Evolutionary conservation across 2,797 vertebrate genomes (phyloP), one percentile per base, ranked within the genome.

Genomic region (Phataginus tricuspis): DNA sequence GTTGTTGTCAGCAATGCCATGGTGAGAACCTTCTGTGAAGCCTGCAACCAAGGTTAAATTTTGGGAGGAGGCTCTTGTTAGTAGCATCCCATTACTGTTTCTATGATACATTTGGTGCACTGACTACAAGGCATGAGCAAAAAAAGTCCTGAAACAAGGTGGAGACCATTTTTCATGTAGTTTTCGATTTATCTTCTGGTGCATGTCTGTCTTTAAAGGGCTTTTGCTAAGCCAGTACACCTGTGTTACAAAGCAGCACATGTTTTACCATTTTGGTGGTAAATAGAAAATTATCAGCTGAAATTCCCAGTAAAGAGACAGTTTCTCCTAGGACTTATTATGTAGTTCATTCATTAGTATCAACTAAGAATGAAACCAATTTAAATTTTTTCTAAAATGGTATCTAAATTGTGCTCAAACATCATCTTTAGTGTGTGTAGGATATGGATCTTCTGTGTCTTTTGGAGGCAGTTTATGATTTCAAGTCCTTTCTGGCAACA

Each of bases 1-100:
- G 29, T 63, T 85, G 59, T 97, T 97, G 96, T 96, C 96, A 96
- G 94, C 93, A 7, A 19, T 55, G 82, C 37, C 16, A 49, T 53
- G 83, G 86, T 82, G 84, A 94, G 92, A 97, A 86, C 71, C 93
- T 97, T 49, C 90, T 95, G 98, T 86, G 94, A 97, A 96, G 91
- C 96, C 87, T 90, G 80, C 18, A 95, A 59, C 90, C 91, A 94
- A 97, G 85, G 83, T 98, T 97, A 98, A 98, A 91, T 42, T n/a
- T 37, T 97, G 63, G 0, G 90, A 86, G 88, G 80, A 92, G 84
- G 31, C 45, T 93, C 68, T 95, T 78, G 42, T 91, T 92, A 59
- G 15, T 71, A 0, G 31, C 66, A 85, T 91, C 75, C 78, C 45
- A 37, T 80, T 94, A 64, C 66, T 9, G 2, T 87, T 74, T 95